Conservation (phyloP, 2,888 invertebrate genomes). For the Serrognathus titanus region DNA sequence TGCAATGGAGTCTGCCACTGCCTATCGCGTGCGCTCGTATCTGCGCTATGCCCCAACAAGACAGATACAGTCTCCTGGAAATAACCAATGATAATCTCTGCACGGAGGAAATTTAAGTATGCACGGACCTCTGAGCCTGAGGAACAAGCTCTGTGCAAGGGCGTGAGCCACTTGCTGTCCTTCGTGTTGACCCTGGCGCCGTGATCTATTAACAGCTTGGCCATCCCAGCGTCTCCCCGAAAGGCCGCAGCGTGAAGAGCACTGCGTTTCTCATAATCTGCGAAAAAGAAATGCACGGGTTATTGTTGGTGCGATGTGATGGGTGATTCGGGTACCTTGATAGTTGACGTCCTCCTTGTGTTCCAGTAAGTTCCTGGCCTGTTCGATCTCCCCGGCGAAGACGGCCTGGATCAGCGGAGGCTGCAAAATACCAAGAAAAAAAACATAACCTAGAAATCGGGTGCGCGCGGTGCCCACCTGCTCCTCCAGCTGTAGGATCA, state of each 20-base stretch:
- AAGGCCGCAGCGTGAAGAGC: constrained; percentile 63
- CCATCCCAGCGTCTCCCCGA: constrained; percentile 55
- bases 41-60: constrained; percentile 55
- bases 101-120: not conserved
- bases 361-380: constrained; percentile 53
- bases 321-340: constrained; percentile 41
- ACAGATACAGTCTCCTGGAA: constrained; percentile 50
- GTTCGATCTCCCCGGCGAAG: constrained; percentile 56
- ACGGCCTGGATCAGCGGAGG: constrained; percentile 60
- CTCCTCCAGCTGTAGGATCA: constrained; percentile 43
- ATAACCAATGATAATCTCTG: not conserved
- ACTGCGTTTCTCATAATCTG: constrained; percentile 55
- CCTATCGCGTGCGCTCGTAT: constrained; percentile 58
- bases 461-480: constrained; percentile 34
- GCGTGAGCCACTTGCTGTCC: constrained; percentile 62
- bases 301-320: not conserved
- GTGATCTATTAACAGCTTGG: constrained; percentile 53
- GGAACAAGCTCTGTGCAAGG: constrained; percentile 62
- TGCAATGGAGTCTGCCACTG: constrained; percentile 64
- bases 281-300: constrained; percentile 9
- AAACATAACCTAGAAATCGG: constrained; percentile 24
- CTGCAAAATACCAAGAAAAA: constrained; percentile 45
- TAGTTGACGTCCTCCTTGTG: constrained; percentile 49
- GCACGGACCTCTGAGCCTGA: constrained; percentile 49
- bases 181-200: constrained; percentile 61